Evolutionary conservation across 2,113 vertebrate genomes (phyloP).

Genomic region (Candoia aspera): DNA sequence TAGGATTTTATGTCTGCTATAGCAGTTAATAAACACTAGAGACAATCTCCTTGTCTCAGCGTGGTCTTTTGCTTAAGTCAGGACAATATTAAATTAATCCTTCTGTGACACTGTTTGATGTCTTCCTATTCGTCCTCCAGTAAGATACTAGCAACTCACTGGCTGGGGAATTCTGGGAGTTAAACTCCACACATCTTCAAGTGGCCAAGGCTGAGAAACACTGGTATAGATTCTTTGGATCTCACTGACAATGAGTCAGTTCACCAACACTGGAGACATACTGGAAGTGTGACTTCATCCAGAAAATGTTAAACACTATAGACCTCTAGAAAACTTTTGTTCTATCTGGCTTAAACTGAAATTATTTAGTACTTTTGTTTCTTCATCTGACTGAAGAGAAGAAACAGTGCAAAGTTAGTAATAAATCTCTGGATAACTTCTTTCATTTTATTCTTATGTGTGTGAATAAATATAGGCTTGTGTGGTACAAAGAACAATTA

Average conservation of each 20-base stretch:
- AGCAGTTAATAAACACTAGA: no score
- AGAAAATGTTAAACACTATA: background rate
- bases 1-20: no score
- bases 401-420: background rate
- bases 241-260: no score
- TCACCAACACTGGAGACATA: background rate
- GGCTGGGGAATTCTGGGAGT: no score
- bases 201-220: no score
- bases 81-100: constrained; percentile 34
- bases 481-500: background rate
- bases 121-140: background rate
- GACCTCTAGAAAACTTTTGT: background rate
- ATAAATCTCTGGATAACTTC: background rate
- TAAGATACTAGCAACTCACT: constrained; percentile 24
- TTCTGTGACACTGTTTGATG: constrained; percentile 10
- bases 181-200: no score
- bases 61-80: no score
- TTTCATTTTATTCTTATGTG: background rate
- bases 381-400: background rate
- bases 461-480: background rate
- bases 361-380: background rate
- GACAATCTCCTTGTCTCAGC: no score
- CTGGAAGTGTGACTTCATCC: background rate
- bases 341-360: background rate
- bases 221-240: background rate